Evolutionary conservation across 2,888 invertebrate species (phyloP).

Genomic region (Microlaimidae sp.): DNA sequence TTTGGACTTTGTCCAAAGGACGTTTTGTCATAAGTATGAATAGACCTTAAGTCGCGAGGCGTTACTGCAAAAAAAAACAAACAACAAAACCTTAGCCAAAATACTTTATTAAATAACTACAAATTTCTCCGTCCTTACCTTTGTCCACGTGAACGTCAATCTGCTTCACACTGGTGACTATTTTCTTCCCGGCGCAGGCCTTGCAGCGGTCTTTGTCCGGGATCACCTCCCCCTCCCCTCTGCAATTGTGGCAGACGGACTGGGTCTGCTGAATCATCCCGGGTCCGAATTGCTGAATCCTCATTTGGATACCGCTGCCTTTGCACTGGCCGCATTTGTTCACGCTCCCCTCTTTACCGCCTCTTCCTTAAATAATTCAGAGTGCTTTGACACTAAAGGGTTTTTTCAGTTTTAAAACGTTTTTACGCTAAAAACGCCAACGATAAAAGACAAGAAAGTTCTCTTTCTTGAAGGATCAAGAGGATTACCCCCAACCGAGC

Average conservation of each 20-base stretch:
- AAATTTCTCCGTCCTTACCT: conserved; percentile 33
- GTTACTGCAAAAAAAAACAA: no score
- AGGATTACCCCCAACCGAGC: no score
- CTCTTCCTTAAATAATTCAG: conserved; percentile 48
- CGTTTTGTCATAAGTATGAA: no score
- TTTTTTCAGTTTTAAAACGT: no score
- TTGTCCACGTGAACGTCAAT: conserved; percentile 81
- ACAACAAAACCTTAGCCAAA: no score
- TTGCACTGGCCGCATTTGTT: conserved; percentile 69
- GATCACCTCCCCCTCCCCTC: conserved; percentile 56
- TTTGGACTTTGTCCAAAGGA: no score
- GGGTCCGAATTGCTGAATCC: conserved; percentile 54
- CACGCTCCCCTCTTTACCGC: conserved; percentile 79
- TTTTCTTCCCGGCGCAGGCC: conserved; percentile 73
- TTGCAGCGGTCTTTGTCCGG: conserved; percentile 73
- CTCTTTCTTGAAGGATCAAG: no score
- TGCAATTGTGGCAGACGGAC: conserved; percentile 64
- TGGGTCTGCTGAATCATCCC: conserved; percentile 79
- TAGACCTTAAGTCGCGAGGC: no score
- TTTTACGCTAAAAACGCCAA: no score
- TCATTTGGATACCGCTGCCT: conserved; percentile 65
- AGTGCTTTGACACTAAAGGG: no score
- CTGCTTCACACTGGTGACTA: conserved; percentile 71
- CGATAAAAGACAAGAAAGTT: no score
- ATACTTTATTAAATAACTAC: no score